Evolutionary conservation across 2,113 vertebrate genomes (phyloP), one percentile per base, ranked within the genome.

Genomic region (Dolichotis patagonum): DNA sequence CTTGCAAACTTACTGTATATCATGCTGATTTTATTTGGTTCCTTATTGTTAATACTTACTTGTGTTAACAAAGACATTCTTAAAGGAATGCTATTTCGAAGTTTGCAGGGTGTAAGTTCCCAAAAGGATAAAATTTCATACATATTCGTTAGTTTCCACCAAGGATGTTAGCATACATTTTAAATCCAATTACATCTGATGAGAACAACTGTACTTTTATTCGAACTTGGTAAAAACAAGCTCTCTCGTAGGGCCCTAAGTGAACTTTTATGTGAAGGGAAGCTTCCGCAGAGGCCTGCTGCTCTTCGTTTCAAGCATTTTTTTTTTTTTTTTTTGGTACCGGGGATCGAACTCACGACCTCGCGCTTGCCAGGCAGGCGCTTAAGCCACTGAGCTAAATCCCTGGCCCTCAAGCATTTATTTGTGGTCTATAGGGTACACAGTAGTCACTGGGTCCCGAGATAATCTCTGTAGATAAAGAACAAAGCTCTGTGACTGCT

Each of bases 191-290:
- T 38, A n/a, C 81, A 58, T 26, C n/a, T 60, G 54, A 38, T 28
- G 54, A 83, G 81, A 60, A 22, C 11, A 58, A 17, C 22, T 41
- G 8, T 17, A 60, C 38, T 16, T 3, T 17, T 22, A 7, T 17
- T 3, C 12, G 4, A 32, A 30, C 1, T 24, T 20, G 52, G n/a
- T 38, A 14, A 56, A 11, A 82, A 38, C 2, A 3, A 13, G 52
- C 35, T 56, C 10, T 13, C 60, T 52, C 9, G 11, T 24, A 63
- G 13, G 14, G 1, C 26, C 10, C 3, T 0, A 52, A 24, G 43
- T 32, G 41, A 43, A 26, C 46, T 78, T 20, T 20, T 30, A 14
- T 38, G 3, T 65, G 9, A 65, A 26, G 30, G 11, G 32, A 80
- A 13, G 4, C 28, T 56, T 22, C 17, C 49, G 22, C 19, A 3